Base-by-base conservation (phyloP, 2,113 vertebrate genomes). In the Malurus cyaneus region DNA sequence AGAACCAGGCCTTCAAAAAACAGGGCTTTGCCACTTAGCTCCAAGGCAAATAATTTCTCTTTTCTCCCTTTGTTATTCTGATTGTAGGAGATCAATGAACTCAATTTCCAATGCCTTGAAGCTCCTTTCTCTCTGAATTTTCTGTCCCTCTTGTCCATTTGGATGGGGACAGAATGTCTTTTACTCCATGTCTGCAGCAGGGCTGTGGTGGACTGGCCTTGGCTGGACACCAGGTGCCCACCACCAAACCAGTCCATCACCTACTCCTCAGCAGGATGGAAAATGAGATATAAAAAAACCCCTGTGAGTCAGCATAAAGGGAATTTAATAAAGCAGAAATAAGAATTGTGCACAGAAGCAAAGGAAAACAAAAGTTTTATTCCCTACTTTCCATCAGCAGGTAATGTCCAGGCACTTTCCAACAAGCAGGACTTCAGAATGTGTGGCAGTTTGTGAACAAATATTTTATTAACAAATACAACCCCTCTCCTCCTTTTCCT, bases 41-140 rank as follows among this genome's bases (percentile, higher is more conserved):
- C 21, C 0, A 2, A 36, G 28, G 21, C 3, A n/a, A 67, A 74
- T 5, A 0, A 53, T 70, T 80, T 70, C 36, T 62, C 2, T 32
- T 3, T 60, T 2, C 34, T 89, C 36, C 39, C 69, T 21, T 36
- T 13, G 23, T 14, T 24, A 17, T 66, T 60, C n/a, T 74, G 61
- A 29, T 41, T 41, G 5, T 24, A 14, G 41, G 53, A 31, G 24
- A 53, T 3, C 18, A 29, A 39, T 5, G 4, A 18, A 12, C 67
- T 67, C 3, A 1, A 6, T 34, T 67, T 47, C n/a, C n/a, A 34
- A 14, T 7, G 29, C 39, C 29, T 47, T 11, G 16, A 47, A 14
- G 0, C n/a, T 87, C 71, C 6, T 61, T 80, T 64, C 31, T 49
- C 8, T 18, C 34, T 34, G 20, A 47, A 16, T 54, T 69, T 82